Percentiles rank a stretch among this genome's conserved stretches.
Conservation (phyloP, 2,888 invertebrate species). For the Dicroscelio sp. region DNA sequence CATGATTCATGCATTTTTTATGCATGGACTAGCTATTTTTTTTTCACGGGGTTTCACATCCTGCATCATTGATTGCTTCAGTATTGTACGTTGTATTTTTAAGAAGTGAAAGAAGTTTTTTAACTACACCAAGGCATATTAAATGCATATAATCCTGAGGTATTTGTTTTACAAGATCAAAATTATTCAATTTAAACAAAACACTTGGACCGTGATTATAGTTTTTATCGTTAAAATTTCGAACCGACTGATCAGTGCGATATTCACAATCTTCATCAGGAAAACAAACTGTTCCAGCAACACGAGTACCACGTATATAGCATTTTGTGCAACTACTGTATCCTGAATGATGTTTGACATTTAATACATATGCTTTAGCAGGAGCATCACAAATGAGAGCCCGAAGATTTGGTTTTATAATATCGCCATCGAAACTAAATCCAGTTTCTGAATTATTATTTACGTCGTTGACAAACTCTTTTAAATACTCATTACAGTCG, state of each 20-base stretch:
- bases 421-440: not conserved
- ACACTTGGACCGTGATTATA: slow-evolving; percentile 3
- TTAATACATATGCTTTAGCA: slow-evolving; percentile 11
- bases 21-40: too few species aligned
- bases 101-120: not conserved
- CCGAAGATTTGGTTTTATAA: not conserved
- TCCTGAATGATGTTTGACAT: not conserved
- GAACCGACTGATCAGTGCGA: not conserved
- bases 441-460: not conserved
- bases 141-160: slow-evolving; percentile 6
- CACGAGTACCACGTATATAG: not conserved
- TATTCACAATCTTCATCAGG: not conserved
- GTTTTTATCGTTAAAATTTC: not conserved
- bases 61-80: too few species aligned
- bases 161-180: slow-evolving; percentile 19
- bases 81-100: not conserved
- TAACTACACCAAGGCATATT: not conserved
- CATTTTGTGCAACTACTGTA: slow-evolving; percentile 9
- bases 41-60: too few species aligned
- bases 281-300: not conserved
- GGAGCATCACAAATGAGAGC: slow-evolving; percentile 3
- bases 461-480: not conserved
- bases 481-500: not conserved
- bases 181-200: not conserved
- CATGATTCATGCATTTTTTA: too few species aligned